Conservation (phyloP, 2,797 vertebrate species). For the Scolopax bukidnonensis region DNA sequence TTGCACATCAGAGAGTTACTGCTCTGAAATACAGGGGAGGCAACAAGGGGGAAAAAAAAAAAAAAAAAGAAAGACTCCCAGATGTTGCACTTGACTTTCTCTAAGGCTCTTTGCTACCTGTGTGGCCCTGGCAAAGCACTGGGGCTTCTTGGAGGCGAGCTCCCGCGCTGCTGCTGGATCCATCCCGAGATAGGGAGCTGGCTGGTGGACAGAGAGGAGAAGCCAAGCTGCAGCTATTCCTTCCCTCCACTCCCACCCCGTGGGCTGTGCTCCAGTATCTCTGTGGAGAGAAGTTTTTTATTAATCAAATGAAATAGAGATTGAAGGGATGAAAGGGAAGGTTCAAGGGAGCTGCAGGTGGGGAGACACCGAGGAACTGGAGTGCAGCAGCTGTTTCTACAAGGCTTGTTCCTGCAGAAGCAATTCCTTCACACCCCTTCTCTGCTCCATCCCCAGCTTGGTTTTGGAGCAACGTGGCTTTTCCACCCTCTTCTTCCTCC, state of each 20-base stretch:
- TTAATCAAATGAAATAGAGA: not conserved
- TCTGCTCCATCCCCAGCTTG: not conserved
- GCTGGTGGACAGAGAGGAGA: constrained; percentile 18
- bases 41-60: not conserved
- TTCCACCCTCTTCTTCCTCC: not conserved
- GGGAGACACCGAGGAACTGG: not conserved
- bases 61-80: not conserved
- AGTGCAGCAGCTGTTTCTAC: not conserved
- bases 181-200: constrained; percentile 40
- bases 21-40: not conserved
- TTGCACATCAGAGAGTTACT: not conserved
- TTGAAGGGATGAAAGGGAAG: not conserved
- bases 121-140: constrained; percentile 50
- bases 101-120: constrained; percentile 41
- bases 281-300: not conserved
- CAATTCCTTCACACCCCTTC: not conserved
- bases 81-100: constrained; percentile 32
- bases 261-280: constrained; percentile 48
- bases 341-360: constrained; percentile 4
- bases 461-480: not conserved
- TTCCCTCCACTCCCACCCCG: not conserved
- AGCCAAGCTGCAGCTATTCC: constrained; percentile 54
- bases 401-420: not conserved
- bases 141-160: not conserved
- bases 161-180: constrained; percentile 21